Conservation (phyloP, 2,797 vertebrate species). For the Poliocrania exsul region DNA sequence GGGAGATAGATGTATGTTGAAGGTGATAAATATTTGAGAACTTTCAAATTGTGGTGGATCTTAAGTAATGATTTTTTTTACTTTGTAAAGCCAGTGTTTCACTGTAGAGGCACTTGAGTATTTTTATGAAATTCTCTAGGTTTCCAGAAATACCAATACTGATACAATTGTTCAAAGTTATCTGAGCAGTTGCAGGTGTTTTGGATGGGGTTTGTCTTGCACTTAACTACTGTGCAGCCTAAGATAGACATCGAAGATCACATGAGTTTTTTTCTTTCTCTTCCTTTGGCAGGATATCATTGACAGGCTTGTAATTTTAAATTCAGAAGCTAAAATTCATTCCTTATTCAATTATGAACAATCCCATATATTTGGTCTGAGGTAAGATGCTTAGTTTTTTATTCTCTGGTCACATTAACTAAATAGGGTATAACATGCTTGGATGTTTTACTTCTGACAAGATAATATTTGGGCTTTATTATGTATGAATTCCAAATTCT, state of each 20-base stretch:
- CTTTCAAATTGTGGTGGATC: neutral
- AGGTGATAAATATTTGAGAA: neutral
- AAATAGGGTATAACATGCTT: neutral
- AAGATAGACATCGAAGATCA: neutral
- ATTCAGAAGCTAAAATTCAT: conserved; percentile 92
- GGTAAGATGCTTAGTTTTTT: conserved; percentile 80
- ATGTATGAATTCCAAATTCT: neutral
- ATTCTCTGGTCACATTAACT: conserved; percentile 12
- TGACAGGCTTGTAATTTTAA: conserved; percentile 92
- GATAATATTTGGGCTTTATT: conserved; percentile 4
- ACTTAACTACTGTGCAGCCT: neutral
- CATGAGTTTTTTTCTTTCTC: neutral
- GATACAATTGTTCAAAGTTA: neutral
- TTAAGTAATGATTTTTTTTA: neutral
- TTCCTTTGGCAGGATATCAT: conserved; percentile 86
- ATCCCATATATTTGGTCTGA: conserved; percentile 93
- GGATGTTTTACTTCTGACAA: neutral
- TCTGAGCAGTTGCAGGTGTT: neutral
- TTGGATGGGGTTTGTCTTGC: neutral
- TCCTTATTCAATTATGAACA: conserved; percentile 96
- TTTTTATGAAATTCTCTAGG: neutral
- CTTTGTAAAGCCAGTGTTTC: neutral
- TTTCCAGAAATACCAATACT: neutral
- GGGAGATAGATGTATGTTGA: neutral
- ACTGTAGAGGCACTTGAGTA: neutral